Conservation (phyloP, 2,797 vertebrate species). For the Chlorospingus semifuscus region DNA sequence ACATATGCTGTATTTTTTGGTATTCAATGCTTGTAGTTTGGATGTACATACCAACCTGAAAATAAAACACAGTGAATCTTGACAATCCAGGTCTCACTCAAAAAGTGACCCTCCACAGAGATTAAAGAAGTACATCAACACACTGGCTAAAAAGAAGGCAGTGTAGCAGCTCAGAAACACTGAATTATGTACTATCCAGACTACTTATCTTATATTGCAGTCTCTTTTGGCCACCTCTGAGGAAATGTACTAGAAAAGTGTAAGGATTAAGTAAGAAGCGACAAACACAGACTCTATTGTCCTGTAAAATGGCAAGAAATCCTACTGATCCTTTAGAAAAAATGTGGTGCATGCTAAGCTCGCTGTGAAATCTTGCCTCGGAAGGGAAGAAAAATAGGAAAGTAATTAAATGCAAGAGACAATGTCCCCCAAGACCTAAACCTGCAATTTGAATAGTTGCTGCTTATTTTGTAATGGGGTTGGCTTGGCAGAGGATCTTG, state of each 20-base stretch:
- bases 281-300: background rate
- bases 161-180: background rate
- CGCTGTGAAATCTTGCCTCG: background rate
- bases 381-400: background rate
- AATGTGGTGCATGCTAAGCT: background rate
- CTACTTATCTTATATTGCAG: background rate
- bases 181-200: background rate
- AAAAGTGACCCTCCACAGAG: background rate
- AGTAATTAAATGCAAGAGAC: background rate
- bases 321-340: background rate
- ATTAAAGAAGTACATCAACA: background rate
- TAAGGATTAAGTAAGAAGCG: background rate
- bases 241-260: background rate
- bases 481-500: background rate
- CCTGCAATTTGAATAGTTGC: background rate
- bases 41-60: background rate
- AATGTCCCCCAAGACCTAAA: background rate
- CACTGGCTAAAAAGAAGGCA: background rate
- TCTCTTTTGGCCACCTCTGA: background rate
- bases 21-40: background rate
- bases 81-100: background rate
- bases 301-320: background rate
- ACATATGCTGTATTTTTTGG: background rate
- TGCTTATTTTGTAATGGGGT: background rate
- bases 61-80: background rate